Base-by-base conservation (phyloP, 2,113 vertebrate species). In the Engraulis encrasicolus region DNA sequence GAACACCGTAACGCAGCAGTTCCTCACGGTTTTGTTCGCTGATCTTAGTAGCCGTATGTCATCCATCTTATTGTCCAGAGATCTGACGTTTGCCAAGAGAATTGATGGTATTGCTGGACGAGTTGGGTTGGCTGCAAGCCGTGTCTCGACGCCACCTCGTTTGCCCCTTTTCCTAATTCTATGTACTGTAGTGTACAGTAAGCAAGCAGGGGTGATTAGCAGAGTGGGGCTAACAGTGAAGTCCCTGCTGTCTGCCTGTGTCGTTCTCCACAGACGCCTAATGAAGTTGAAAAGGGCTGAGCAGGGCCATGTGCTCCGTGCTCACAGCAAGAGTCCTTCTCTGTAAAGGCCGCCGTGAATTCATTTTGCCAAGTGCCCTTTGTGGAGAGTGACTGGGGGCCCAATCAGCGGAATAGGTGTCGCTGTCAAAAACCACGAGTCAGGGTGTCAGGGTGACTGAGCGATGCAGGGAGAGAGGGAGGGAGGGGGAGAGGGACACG, bases 401-500 rank as follows among this genome's bases (percentile, higher is more conserved):
- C 34, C 81, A 83, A 81, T 87, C 83, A 40, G 31, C 58, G 23
- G 40, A 81, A 71, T 34, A 74, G 0, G n/a, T 79, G 23, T 58
- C 48, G 78, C 49, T 79, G 66, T 48, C 31, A 78, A 81, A 78
- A 34, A 34, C 17, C 50, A 15, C 66, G 50, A 36, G 27, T 74
- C 27, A 34, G 66, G 23, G 27, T 34, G 66, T 34, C 66, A 34
- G 66, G 17, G 23, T 74, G 66, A 66, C 20, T 61, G 19, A 71
- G 66, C 34, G 66, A 34, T 12, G 12, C 23, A 74, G 66, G 27
- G 40, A 45, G 40, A 9, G 40, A 45, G 40, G 40, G 9, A 45
- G 40, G 40, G 40, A 45, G 3, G 40, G 40, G 9, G 40, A 9
- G 40, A 45, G 40, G n/a, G n/a, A n/a, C n/a, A n/a, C n/a, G n/a